Evolutionary conservation across 1,140 invertebrate species (phyloP), one percentile per base, ranked within the genome.

Genomic region (Drosophila persimilis): DNA sequence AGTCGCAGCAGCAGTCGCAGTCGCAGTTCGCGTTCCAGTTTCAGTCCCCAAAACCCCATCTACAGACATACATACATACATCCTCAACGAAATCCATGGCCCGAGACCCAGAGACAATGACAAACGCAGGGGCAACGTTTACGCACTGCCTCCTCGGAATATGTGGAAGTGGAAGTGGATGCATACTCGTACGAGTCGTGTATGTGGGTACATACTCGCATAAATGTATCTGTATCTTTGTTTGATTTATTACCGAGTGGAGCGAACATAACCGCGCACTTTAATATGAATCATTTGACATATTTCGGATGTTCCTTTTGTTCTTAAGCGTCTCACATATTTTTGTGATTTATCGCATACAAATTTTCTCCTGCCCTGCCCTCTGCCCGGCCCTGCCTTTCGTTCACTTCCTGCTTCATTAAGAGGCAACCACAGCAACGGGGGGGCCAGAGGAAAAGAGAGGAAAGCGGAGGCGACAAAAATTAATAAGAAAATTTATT

Each of bases 261-360:
- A 44, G 45, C 62, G 55, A 73, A 73, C 67, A 73, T 73, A 73
- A 73, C 70, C 73, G 72, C 72, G 61, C 73, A 85, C 81, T 80
- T 85, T 80, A 85, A 85, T 86, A 84, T 84, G 80, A 84, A 85
- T 85, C 80, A 84, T 85, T 85, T 84, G 80, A 78, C 80, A 84
- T 83, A 67, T 81, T 84, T 84, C 69, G 69, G 63, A 64, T 62
- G 64, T 54, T 54, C 46, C 63, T 66, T 81, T 83, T 83, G 79
- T 84, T 76, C 67, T 79, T 63, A 75, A 75, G 51, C 76, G 41
- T 48, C 69, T 55, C 63, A 57, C 69, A 62, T 31, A 55, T 31
- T 54, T 65, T 85, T 79, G 76, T 85, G 80, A 85, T 85, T 85
- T 85, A 85, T 85, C 45, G 48, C 60, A 58, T 54, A 64, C 67